phyloP scores from a whole-genome alignment of 64 coral and sea anemone genomes.

The Porites lutea region DNA sequence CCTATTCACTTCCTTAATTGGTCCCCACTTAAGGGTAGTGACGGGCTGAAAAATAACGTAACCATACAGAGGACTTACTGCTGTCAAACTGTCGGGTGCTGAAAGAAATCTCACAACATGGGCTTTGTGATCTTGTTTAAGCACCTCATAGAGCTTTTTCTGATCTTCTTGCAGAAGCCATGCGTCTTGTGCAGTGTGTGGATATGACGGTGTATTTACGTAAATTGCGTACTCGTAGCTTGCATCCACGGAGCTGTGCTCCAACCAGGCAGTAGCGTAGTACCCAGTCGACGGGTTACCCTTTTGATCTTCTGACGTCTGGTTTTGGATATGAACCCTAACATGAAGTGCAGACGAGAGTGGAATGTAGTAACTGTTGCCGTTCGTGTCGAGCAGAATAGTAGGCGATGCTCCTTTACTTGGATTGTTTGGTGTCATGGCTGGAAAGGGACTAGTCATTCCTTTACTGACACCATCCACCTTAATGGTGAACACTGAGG shows the following conservation, averaged over 20 bases:
- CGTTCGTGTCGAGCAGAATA: background rate
- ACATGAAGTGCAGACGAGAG: background rate
- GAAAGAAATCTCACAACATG: slow-evolving; percentile 8
- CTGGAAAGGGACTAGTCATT: background rate
- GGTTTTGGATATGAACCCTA: background rate
- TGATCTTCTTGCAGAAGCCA: background rate
- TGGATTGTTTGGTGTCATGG: slow-evolving; percentile 3
- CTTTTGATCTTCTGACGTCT: background rate
- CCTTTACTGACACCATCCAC: background rate
- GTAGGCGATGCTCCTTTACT: background rate
- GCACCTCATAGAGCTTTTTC: background rate
- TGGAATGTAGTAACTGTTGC: slow-evolving; percentile 54
- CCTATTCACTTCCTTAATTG: background rate
- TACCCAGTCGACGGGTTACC: background rate
- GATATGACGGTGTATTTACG: background rate
- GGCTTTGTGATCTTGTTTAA: background rate
- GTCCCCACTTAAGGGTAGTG: background rate
- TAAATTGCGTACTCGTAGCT: slow-evolving; percentile 14
- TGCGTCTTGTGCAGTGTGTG: too few relatives aligned
- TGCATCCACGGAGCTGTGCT: background rate
- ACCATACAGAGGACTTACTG: background rate
- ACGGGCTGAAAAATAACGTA: background rate
- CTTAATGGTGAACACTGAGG: background rate
- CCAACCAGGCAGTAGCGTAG: slow-evolving; percentile 64
- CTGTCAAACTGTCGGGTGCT: background rate